These are phyloP conservation scores for Beaufortia kweichowensis DNA, from an alignment of 2,113 vertebrate genomes.

Conservation along the genomic window DNA sequence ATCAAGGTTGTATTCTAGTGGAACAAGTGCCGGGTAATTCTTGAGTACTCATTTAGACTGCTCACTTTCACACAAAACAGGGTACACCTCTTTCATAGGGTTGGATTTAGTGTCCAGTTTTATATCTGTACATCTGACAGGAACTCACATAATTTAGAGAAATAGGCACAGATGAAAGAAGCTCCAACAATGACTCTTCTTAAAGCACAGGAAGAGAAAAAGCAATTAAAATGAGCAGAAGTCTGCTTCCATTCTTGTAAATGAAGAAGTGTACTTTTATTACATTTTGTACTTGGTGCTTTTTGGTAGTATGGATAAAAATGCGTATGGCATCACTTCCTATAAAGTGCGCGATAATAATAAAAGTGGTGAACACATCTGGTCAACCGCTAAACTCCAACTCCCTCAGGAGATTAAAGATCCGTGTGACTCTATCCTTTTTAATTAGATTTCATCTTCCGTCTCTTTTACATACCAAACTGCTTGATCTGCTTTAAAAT, in stretches of 20 bases:
- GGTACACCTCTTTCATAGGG: conserved; percentile 2
- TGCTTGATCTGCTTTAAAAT: too few species aligned
- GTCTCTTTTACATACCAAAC: background rate
- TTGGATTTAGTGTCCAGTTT: conserved; percentile 26
- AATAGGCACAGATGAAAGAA: conserved; percentile 50
- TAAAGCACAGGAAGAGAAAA: conserved; percentile 41
- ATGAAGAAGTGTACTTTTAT: conserved; percentile 29
- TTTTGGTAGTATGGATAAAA: background rate
- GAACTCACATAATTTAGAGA: conserved; percentile 35
- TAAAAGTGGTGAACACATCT: conserved; percentile 44
- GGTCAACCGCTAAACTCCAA: conserved; percentile 24
- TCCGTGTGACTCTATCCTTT: conserved; percentile 30
- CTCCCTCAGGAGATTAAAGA: conserved; percentile 18
- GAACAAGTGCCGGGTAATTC: conserved; percentile 24
- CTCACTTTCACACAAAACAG: conserved; percentile 28
- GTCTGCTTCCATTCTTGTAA: conserved; percentile 41
- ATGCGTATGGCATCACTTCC: background rate
- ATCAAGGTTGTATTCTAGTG: conserved; percentile 28
- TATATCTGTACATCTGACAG: background rate
- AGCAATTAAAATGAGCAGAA: conserved; percentile 24
- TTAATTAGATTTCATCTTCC: conserved; percentile 34
- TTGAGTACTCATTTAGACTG: background rate
- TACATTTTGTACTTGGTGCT: background rate
- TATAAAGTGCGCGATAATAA: conserved; percentile 14
- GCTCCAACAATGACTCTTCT: background rate